phyloP scores from a whole-genome alignment of 2,113 vertebrate genomes.

The Heterochromis multidens region DNA sequence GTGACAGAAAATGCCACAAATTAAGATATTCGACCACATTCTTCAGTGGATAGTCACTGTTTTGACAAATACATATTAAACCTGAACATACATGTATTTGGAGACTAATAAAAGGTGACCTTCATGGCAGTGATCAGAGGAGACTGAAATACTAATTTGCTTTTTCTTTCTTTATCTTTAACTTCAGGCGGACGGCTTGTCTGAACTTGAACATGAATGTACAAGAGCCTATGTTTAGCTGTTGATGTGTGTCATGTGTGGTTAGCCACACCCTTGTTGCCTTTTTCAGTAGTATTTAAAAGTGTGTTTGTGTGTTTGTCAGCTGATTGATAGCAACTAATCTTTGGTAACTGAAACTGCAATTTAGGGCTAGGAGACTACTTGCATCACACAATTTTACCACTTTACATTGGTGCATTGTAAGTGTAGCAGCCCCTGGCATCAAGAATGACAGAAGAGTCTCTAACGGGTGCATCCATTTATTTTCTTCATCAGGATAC shows the following conservation, averaged over 20 bases:
- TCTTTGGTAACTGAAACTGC: background rate
- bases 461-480: too few species aligned
- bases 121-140: background rate
- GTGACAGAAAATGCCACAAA: background rate
- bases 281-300: background rate
- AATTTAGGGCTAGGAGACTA: background rate
- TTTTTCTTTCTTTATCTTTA: background rate
- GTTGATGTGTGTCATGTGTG: background rate
- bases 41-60: background rate
- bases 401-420: background rate
- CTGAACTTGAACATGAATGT: background rate
- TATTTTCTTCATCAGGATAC: too few species aligned
- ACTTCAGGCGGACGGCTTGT: background rate
- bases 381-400: background rate
- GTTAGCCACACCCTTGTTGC: background rate
- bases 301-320: background rate
- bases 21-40: background rate
- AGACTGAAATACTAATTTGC: background rate
- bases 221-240: background rate
- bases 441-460: too few species aligned
- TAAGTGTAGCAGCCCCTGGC: too few species aligned
- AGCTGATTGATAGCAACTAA: background rate
- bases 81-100: background rate
- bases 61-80: background rate
- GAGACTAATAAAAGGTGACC: background rate